Evolutionary conservation across 2,113 vertebrate genomes (phyloP), one percentile per base, ranked within the genome.

Genomic region (Sinocyclocheilus anshuiensis): DNA sequence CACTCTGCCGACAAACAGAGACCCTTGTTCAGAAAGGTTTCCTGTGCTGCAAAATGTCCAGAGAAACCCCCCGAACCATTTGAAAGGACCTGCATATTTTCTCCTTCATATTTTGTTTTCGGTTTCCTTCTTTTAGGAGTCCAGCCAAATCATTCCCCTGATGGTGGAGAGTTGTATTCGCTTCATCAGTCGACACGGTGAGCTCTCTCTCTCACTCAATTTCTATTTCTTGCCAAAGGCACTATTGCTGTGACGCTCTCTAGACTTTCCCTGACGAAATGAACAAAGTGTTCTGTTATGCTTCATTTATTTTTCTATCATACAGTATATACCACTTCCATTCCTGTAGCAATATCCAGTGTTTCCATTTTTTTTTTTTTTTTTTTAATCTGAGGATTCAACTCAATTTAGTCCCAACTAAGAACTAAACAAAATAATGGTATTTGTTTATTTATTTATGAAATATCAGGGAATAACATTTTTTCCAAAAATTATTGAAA

Each of bases 81-180:
- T 45, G 22, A 55, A 65, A n/a, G 65, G 42, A 50, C 50, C 36
- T 81, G 22, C 0, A 61, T 82, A 55, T 84, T 11, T 65, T 81
- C 42, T 55, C 10, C 29, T 24, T 79, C 71, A 29, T 77, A 7
- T 84, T 55, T 33, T 65, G n/a, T 16, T 26, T 77, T 59, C 26
- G 22, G 50, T 71, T 75, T 50, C 53, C 79, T 82, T 53, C 33
- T 86, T 53, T 13, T 87, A 99, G 98, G 97, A 98, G 81, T 96
- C 94, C 20, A 95, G 94, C 39, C 98, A 99, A 59, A 93, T 96
- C 87, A 99, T 99, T 90, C 98, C 98, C 39, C 94, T 99, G 88
- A 97, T 99, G 79, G 97, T 99, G 53, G 97, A 98, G 94, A 99
- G 98, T 95, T 99, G 98, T 92, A 98, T 99, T 90, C 94, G 97